Evolutionary conservation across 1,140 invertebrate genomes (phyloP), one percentile per base, ranked within the genome.

Genomic region (Aphelenchoides avenae): DNA sequence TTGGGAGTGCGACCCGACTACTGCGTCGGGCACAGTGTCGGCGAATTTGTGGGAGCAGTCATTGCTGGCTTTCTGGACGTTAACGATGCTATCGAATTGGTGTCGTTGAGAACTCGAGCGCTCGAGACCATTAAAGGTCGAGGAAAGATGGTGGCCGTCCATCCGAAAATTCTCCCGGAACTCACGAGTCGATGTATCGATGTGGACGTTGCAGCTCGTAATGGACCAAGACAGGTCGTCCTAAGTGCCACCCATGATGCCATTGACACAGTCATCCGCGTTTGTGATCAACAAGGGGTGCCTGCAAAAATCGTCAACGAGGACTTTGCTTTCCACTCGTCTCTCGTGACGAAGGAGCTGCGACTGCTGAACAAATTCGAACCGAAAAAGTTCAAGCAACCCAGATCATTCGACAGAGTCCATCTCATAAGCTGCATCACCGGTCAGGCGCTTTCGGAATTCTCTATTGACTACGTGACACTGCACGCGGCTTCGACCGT

Each of bases 361-460:
- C 51, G 56, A 52, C 11, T 13, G 9, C 13, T 52, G 50, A n/a
- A 52, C 30, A n/a, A n/a, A 13, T 52, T 52, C 7, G 48, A 53
- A n/a, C 56, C 44, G 50, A 15, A 15, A 11, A 51, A 56, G 5
- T 18, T 52, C 11, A n/a, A 50, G 48, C 1, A 50, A n/a, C 13
- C 15, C 13, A 3, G 24, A n/a, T n/a, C n/a, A n/a, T n/a, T n/a
- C n/a, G n/a, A n/a, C n/a, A n/a, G n/a, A n/a, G n/a, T n/a, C n/a
- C n/a, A n/a, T 7, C 6, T 52, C 11, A 52, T 52, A 18, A 55
- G 49, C 48, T 53, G 56, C 7, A n/a, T 52, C 15, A 56, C 13
- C 11, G 50, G 22, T 13, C 9, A 29, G 4, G 11, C 50, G 18
- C 56, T 52, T 18, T 18, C 11, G 3, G 13, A 56, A 4, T 52